Evolutionary conservation across 1,140 invertebrate species (phyloP).

Genomic region (Pseudoatta argentina): DNA sequence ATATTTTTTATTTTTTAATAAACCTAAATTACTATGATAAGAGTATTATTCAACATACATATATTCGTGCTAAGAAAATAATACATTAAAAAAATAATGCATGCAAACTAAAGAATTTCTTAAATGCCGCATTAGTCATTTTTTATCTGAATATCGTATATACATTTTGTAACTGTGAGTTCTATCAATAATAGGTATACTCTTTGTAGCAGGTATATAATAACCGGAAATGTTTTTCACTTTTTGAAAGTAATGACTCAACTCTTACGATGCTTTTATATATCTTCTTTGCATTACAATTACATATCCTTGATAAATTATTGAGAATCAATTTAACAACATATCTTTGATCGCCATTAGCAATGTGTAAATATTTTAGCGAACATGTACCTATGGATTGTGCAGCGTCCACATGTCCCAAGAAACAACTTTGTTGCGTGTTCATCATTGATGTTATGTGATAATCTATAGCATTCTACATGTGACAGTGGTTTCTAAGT

Average conservation of each 20-base stretch:
- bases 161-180: background rate
- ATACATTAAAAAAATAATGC: background rate
- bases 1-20: background rate
- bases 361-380: conserved; percentile 57
- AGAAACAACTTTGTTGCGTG: background rate
- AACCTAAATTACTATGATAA: background rate
- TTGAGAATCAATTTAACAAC: conserved; percentile 3
- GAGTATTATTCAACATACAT: background rate
- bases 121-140: background rate
- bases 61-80: no score
- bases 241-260: background rate
- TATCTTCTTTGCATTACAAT: conserved; percentile 16
- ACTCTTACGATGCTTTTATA: background rate
- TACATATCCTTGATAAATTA: conserved; percentile 36
- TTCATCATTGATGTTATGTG: background rate
- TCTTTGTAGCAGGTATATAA: background rate
- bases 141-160: background rate
- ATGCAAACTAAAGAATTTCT: background rate
- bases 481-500: conserved; percentile 3
- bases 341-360: conserved; percentile 49
- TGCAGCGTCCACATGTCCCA: background rate
- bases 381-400: background rate
- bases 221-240: background rate
- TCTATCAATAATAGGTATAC: background rate
- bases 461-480: background rate